These are phyloP conservation scores for Macropus fuliginosus DNA, from an alignment of 2,797 vertebrate species.

Conservation along the genomic window DNA sequence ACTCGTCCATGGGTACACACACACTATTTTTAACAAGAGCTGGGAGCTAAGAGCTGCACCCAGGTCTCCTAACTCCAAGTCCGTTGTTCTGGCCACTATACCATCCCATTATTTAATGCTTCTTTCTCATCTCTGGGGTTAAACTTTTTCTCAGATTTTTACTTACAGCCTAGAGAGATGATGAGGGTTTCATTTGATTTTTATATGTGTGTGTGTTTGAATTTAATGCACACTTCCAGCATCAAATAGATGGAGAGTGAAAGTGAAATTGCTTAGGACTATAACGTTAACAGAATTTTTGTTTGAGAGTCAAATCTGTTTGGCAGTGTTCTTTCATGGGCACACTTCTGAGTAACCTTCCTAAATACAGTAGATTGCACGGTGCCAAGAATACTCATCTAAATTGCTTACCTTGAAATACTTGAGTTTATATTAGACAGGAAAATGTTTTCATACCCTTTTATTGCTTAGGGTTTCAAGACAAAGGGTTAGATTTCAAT, in stretches of 20 bases:
- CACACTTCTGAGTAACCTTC: constrained; percentile 19
- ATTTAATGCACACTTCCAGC: constrained; percentile 20
- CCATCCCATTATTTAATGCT: neutral
- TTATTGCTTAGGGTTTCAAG: constrained; percentile 37
- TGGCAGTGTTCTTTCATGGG: constrained; percentile 6
- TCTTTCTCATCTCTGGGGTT: neutral
- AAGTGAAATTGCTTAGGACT: constrained; percentile 23
- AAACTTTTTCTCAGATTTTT: neutral
- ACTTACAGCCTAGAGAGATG: neutral
- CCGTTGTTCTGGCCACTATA: neutral
- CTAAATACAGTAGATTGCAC: constrained; percentile 15
- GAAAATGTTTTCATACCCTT: constrained; percentile 57
- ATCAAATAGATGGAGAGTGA: constrained; percentile 32
- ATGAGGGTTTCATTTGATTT: neutral
- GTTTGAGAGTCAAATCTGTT: constrained; percentile 1
- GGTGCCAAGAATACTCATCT: constrained; percentile 31
- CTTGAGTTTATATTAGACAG: constrained; percentile 47
- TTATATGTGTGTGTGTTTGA: neutral
- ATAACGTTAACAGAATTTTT: constrained; percentile 46
- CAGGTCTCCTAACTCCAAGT: neutral
- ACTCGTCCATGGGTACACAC: neutral
- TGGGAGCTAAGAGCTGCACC: neutral
- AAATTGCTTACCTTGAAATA: constrained; percentile 39
- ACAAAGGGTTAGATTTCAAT: constrained; percentile 22
- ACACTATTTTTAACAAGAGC: neutral